Conservation (phyloP, 2,113 vertebrate species). For the Budorcas taxicolor region DNA sequence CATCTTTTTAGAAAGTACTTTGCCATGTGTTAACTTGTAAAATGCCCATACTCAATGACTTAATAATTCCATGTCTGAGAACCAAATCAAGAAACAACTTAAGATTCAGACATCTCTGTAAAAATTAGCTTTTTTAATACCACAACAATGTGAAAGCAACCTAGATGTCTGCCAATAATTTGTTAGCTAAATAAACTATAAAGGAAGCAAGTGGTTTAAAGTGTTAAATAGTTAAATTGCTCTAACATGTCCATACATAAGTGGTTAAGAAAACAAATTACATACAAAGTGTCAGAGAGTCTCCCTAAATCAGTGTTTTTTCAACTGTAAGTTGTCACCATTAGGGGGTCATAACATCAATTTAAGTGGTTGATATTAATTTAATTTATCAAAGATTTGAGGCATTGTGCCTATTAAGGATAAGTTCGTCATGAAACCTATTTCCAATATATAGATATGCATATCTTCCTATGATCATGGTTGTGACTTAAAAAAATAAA, state of each 20-base stretch:
- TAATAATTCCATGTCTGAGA: not conserved
- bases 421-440: not conserved
- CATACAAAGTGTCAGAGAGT: not conserved
- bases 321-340: not conserved
- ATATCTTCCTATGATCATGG: not conserved
- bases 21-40: not conserved
- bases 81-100: conserved; percentile 21
- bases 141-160: not conserved
- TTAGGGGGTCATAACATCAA: not conserved
- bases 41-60: not conserved
- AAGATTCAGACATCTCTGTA: not conserved
- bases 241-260: not conserved
- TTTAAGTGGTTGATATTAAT: not conserved
- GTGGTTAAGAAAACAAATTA: not conserved
- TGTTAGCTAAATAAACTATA: not conserved
- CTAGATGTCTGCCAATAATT: not conserved
- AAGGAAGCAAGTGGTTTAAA: not conserved
- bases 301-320: not conserved
- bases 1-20: not conserved
- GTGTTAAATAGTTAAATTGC: not conserved
- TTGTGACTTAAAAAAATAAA: not conserved
- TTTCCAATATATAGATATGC: not conserved
- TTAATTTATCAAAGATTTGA: not conserved
- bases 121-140: not conserved
- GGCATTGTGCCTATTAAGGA: not conserved